A percentile compares a stretch with the other conserved stretches of the same genome.
phyloP scores from a whole-genome alignment of 2,797 vertebrate genomes.

The Macroramphosus scolopax region DNA sequence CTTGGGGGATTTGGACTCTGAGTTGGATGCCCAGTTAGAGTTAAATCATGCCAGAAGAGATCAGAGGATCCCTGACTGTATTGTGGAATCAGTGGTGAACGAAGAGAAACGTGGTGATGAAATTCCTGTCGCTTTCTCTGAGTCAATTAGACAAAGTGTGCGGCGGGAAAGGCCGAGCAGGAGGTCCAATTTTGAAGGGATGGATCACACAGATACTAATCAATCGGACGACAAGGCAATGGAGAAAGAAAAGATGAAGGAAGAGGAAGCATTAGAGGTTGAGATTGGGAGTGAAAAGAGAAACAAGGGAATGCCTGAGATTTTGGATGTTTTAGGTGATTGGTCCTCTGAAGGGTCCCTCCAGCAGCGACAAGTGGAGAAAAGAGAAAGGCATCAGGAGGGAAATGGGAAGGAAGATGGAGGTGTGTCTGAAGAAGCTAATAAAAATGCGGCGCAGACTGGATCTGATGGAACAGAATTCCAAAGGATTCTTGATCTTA shows the following conservation, averaged over 20 bases:
- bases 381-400: slow-evolving; percentile 25
- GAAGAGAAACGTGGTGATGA: slow-evolving; percentile 48
- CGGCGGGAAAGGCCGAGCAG: slow-evolving; percentile 58
- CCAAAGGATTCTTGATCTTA: slow-evolving; percentile 73
- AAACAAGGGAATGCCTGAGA: slow-evolving; percentile 49
- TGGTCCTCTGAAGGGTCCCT: slow-evolving; percentile 87
- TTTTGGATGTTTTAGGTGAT: slow-evolving; percentile 86
- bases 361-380: slow-evolving; percentile 79
- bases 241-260: slow-evolving; percentile 18
- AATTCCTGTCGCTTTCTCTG: slow-evolving; percentile 64
- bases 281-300: slow-evolving; percentile 6
- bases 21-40: slow-evolving; percentile 41
- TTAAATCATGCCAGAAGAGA: slow-evolving; percentile 12
- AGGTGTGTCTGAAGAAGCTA: slow-evolving; percentile 42
- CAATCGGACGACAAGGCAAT: slow-evolving; percentile 21
- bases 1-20: slow-evolving; percentile 44
- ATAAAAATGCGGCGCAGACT: slow-evolving; percentile 5
- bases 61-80: slow-evolving; percentile 62
- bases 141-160: slow-evolving; percentile 76
- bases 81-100: slow-evolving; percentile 66
- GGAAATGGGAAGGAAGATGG: slow-evolving; percentile 51
- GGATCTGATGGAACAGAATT: slow-evolving; percentile 58
- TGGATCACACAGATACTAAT: slow-evolving; percentile 53
- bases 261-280: slow-evolving; percentile 3
- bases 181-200: slow-evolving; percentile 35